phyloP scores from a whole-genome alignment of 2,888 invertebrate species.

The Agrochola litura region DNA sequence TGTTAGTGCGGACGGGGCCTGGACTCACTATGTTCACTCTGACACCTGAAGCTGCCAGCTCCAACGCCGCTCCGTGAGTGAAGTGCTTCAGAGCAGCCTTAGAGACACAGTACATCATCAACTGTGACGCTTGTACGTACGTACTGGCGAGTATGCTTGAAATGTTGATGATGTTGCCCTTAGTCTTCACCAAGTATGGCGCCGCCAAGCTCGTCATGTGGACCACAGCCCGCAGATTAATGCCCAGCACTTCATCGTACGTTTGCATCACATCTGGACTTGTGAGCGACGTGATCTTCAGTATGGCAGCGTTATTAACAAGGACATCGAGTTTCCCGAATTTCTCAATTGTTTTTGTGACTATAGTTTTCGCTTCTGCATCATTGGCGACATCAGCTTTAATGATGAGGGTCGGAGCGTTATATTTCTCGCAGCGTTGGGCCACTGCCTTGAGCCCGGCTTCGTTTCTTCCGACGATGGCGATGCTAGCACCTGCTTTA shows the following conservation, averaged over 20 bases:
- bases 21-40: constrained; percentile 94
- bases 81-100: constrained; percentile 94
- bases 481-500: constrained; percentile 68
- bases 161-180: constrained; percentile 65
- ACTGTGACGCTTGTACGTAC: background rate
- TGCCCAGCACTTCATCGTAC: constrained; percentile 66
- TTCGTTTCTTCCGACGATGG: constrained; percentile 70
- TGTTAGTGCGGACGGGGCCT: constrained; percentile 91
- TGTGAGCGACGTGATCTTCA: constrained; percentile 43
- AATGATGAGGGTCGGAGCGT: constrained; percentile 61
- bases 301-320: constrained; percentile 73
- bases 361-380: constrained; percentile 58
- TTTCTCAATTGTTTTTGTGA: constrained; percentile 64
- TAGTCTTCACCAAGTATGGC: constrained; percentile 65
- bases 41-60: constrained; percentile 89
- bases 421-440: constrained; percentile 55
- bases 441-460: constrained; percentile 63
- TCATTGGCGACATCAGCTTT: constrained; percentile 71
- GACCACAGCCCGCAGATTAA: constrained; percentile 67
- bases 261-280: constrained; percentile 60
- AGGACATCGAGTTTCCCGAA: constrained; percentile 73
- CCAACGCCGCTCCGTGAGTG: constrained; percentile 93
- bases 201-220: constrained; percentile 65
- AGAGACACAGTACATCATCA: constrained; percentile 91
- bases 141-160: constrained; percentile 51